Percentiles rank a stretch among this genome's conserved stretches.
Evolutionary conservation across 2,888 invertebrate species (phyloP).

Genomic region (Seira ritae): DNA sequence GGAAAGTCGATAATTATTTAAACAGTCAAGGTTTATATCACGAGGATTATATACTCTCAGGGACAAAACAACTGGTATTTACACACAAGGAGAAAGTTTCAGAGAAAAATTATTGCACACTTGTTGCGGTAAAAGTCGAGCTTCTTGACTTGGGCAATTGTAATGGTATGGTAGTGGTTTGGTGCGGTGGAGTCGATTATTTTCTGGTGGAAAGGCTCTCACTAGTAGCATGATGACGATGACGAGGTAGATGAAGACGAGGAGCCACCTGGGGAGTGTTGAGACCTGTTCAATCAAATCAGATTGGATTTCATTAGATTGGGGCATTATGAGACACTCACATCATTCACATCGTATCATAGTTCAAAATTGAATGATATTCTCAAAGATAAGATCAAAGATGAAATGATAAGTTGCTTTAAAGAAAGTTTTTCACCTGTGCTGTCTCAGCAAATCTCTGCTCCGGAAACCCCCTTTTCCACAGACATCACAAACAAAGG

Average conservation of each 20-base stretch:
- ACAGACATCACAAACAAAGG: slow-evolving; percentile 98
- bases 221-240: slow-evolving; percentile 44
- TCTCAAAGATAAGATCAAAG: neutral
- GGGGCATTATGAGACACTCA: slow-evolving; percentile 18
- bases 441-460: slow-evolving; percentile 96
- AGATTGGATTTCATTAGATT: neutral
- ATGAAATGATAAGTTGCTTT: too few relatives aligned
- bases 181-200: neutral
- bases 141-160: slow-evolving; percentile 3
- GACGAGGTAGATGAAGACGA: slow-evolving; percentile 62
- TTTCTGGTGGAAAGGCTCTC: neutral
- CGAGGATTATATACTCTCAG: neutral
- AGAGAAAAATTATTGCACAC: neutral
- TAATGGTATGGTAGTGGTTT: neutral
- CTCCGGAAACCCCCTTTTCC: slow-evolving; percentile 97
- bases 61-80: neutral
- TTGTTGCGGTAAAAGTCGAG: slow-evolving; percentile 5
- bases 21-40: slow-evolving; percentile 1
- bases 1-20: slow-evolving; percentile 1
- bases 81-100: slow-evolving; percentile 7
- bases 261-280: slow-evolving; percentile 67
- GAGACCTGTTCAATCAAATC: slow-evolving; percentile 55
- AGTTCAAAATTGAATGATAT: neutral
- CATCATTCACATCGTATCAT: neutral
- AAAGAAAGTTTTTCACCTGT: slow-evolving; percentile 81